Percentiles rank a stretch among this genome's conserved stretches.
These are phyloP conservation scores for Ceratoteleas bidentatus DNA, from an alignment of 1,140 invertebrate species.

Conservation along the genomic window DNA sequence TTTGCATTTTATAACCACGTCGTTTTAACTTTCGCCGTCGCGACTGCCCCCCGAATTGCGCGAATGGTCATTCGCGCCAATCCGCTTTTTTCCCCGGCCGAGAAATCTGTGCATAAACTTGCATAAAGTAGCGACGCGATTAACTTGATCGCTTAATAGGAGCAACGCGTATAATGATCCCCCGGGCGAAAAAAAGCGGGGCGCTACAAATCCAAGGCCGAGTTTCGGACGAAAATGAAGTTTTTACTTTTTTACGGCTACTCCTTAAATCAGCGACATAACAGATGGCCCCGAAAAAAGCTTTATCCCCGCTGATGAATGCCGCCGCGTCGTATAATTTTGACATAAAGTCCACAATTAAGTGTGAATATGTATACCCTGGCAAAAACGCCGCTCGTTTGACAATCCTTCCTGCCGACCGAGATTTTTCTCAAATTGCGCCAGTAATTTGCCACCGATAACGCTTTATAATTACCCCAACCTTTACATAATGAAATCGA, in stretches of 20 bases:
- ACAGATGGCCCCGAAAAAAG: conserved; percentile 60
- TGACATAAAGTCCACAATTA: conserved; percentile 67
- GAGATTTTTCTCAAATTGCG: conserved; percentile 54
- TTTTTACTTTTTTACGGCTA: conserved; percentile 63
- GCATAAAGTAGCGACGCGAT: conserved; percentile 51
- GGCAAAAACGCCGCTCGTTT: conserved; percentile 41
- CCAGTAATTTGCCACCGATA: conserved; percentile 44
- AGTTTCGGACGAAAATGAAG: conserved; percentile 60
- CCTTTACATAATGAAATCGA: conserved; percentile 54
- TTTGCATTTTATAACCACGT: background rate
- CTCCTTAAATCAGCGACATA: conserved; percentile 61
- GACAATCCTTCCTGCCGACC: conserved; percentile 31
- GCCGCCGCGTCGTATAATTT: conserved; percentile 64
- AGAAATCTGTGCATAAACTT: conserved; percentile 60
- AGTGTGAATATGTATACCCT: conserved; percentile 60
- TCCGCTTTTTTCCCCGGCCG: conserved; percentile 39
- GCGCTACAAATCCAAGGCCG: conserved; percentile 53
- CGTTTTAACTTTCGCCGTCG: background rate
- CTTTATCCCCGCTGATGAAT: conserved; percentile 57
- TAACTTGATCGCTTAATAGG: conserved; percentile 60
- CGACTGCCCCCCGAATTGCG: background rate
- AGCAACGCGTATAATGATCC: conserved; percentile 55
- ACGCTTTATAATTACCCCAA: conserved; percentile 38
- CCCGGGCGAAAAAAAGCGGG: conserved; percentile 19
- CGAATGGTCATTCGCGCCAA: conserved; percentile 11